These are phyloP conservation scores for Calliphora vicina DNA, from an alignment of 1,140 invertebrate species.

Conservation along the genomic window DNA sequence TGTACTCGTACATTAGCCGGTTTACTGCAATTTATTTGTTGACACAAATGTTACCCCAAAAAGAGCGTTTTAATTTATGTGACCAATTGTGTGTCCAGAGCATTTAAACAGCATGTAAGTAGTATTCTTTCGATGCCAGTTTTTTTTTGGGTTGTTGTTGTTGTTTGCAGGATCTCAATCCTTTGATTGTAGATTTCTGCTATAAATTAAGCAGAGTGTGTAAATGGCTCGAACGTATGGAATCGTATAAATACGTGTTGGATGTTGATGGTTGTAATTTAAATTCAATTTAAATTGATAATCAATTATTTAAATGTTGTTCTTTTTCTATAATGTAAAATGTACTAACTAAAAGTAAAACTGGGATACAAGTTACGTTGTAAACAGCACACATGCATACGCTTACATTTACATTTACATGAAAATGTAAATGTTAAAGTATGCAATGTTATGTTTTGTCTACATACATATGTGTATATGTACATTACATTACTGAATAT, in stretches of 20 bases:
- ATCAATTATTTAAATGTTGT: conserved; percentile 34
- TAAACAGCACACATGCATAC: neutral
- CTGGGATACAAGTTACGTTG: neutral
- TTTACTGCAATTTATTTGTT: neutral
- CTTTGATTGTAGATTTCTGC: neutral
- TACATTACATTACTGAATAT: no score
- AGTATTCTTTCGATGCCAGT: neutral
- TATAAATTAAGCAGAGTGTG: neutral
- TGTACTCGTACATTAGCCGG: neutral
- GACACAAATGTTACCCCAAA: neutral
- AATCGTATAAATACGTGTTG: neutral
- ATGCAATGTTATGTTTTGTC: neutral
- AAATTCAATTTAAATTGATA: conserved; percentile 33
- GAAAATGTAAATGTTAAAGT: neutral
- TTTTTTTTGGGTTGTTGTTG: neutral
- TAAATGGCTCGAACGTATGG: no score
- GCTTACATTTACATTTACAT: no score
- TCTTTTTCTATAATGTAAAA: neutral
- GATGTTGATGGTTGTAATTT: conserved; percentile 25
- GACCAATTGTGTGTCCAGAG: neutral
- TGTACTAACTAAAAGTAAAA: neutral
- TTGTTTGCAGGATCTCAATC: neutral
- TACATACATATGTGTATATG: neutral
- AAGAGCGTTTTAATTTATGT: neutral
- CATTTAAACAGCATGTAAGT: neutral